A percentile compares a stretch with the other conserved stretches of the same genome.
phyloP scores from a whole-genome alignment of 2,888 invertebrate genomes.

The Sesamia inferens region DNA sequence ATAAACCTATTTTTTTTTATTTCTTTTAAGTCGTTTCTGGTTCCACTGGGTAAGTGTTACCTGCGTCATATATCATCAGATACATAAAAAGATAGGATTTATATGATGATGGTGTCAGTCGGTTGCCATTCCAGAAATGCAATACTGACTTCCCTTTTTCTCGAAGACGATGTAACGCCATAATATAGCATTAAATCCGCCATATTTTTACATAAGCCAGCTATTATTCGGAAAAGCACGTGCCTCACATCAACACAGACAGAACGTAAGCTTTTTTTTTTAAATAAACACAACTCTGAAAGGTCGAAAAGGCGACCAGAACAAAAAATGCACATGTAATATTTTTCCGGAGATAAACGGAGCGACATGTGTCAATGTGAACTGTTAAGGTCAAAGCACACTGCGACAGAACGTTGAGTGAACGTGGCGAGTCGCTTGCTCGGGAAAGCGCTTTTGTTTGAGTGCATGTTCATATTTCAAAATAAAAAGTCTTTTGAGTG shows the following conservation, averaged over 20 bases:
- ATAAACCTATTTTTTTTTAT: no score
- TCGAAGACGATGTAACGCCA: neutral
- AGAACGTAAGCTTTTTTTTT: conserved; percentile 23
- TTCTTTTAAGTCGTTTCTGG: no score
- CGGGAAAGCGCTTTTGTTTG: conserved; percentile 25
- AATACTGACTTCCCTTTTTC: no score
- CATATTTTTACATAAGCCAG: neutral
- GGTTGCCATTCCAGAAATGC: neutral
- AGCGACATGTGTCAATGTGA: conserved; percentile 57
- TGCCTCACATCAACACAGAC: conserved; percentile 6
- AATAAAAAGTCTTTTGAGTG: conserved; percentile 16
- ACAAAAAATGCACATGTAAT: conserved; percentile 55
- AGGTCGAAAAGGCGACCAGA: conserved; percentile 20
- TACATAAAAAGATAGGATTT: neutral
- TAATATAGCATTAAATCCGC: conserved; percentile 5
- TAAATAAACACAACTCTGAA: conserved; percentile 38
- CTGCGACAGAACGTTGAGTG: conserved; percentile 1
- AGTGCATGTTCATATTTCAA: conserved; percentile 28
- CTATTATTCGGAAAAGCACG: neutral
- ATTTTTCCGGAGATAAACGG: conserved; percentile 47
- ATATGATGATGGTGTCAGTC: neutral
- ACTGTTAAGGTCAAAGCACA: conserved; percentile 38
- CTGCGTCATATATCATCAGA: neutral
- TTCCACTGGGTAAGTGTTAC: neutral
- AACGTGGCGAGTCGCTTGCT: neutral